These are phyloP conservation scores for Heliconius himera DNA, from an alignment of 1,140 invertebrate species.

Conservation along the genomic window DNA sequence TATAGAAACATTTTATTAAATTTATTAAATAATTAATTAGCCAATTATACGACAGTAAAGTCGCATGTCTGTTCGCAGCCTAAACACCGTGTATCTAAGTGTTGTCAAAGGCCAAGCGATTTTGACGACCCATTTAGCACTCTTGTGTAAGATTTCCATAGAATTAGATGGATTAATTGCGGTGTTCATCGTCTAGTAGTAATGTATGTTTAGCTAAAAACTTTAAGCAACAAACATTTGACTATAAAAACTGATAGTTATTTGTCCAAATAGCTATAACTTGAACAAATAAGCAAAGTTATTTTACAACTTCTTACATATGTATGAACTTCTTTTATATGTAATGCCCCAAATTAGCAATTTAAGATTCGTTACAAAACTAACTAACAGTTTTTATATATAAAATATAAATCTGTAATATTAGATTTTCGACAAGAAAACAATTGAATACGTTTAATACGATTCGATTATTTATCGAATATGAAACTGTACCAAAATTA, in stretches of 20 bases:
- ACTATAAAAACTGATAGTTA: neutral
- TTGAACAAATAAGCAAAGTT: neutral
- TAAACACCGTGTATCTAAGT: conserved; percentile 14
- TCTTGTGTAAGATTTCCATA: conserved; percentile 38
- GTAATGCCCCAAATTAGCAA: neutral
- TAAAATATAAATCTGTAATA: too few species aligned
- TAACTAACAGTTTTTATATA: too few species aligned
- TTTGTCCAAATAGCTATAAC: neutral
- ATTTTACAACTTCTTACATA: neutral
- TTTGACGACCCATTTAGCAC: conserved; percentile 41
- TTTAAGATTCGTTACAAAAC: too few species aligned
- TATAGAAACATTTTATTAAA: neutral
- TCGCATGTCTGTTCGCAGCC: conserved; percentile 5
- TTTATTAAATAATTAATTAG: neutral
- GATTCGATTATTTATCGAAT: neutral
- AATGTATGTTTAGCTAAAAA: neutral
- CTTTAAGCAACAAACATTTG: neutral
- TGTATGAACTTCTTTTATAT: neutral
- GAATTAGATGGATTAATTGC: conserved; percentile 40
- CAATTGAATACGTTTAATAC: too few species aligned
- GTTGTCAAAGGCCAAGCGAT: conserved; percentile 43
- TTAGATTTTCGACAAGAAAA: too few species aligned
- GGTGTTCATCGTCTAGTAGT: neutral
- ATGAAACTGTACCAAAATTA: neutral
- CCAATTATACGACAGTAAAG: conserved; percentile 9